Conservation (phyloP, 2,113 vertebrate genomes). For the Tachysurus vachellii region DNA sequence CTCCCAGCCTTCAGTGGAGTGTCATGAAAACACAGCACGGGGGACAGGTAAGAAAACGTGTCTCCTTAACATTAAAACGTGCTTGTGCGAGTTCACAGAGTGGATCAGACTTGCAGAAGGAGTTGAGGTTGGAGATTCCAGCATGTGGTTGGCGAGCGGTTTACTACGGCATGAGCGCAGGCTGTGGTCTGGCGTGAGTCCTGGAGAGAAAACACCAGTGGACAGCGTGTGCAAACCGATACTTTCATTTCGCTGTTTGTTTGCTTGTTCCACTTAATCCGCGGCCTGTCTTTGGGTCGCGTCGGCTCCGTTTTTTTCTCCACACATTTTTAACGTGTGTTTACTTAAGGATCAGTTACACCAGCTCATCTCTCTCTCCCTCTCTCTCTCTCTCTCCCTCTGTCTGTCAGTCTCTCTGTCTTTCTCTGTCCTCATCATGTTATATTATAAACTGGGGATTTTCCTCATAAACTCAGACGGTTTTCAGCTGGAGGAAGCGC, state of each 20-base stretch:
- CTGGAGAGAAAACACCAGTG: conserved; percentile 21
- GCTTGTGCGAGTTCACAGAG: neutral
- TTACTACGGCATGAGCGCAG: conserved; percentile 17
- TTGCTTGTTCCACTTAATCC: conserved; percentile 36
- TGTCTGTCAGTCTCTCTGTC: neutral
- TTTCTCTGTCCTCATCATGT: conserved; percentile 40
- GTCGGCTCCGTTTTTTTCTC: neutral
- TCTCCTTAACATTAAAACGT: neutral
- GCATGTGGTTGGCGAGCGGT: conserved; percentile 24
- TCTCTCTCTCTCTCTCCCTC: neutral
- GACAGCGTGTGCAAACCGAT: neutral
- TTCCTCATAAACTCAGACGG: conserved; percentile 63
- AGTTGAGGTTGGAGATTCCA: conserved; percentile 9
- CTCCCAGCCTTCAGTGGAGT: neutral
- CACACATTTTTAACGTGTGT: neutral
- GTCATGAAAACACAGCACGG: neutral
- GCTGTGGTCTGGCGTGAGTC: conserved; percentile 22
- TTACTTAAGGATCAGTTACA: conserved; percentile 34
- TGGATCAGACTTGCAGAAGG: neutral
- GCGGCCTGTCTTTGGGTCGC: conserved; percentile 6
- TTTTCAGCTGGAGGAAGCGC: conserved; percentile 65
- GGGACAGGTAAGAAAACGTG: neutral
- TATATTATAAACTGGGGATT: conserved; percentile 65
- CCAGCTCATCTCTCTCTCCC: neutral
- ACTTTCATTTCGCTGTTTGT: conserved; percentile 16